Conservation (phyloP, 1,140 invertebrate species). For the Eupristina koningsbergeri region DNA sequence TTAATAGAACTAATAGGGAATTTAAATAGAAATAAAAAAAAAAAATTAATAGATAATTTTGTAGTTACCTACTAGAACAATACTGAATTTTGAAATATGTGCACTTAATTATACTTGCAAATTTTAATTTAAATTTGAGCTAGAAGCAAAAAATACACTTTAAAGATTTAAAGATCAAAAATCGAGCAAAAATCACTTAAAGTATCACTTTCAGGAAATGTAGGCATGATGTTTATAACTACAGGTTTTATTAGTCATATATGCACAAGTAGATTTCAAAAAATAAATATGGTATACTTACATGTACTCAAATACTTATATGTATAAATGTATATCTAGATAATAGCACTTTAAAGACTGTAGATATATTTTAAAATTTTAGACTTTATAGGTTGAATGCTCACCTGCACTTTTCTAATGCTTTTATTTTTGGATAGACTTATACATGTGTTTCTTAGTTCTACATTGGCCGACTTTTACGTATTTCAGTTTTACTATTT, state of each 20-base stretch:
- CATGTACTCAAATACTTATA: background rate
- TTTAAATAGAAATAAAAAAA: no score
- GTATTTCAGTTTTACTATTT: background rate
- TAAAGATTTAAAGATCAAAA: slow-evolving; percentile 15
- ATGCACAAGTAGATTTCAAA: background rate
- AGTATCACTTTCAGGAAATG: background rate
- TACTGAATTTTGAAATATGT: background rate
- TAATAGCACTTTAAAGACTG: background rate
- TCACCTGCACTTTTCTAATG: background rate
- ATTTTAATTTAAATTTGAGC: slow-evolving; percentile 4
- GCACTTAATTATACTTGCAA: background rate
- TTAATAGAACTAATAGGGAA: no score
- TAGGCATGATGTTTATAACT: background rate
- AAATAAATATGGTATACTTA: background rate
- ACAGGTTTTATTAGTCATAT: background rate
- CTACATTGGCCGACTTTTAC: background rate
- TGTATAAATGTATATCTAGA: background rate
- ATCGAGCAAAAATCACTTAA: background rate
- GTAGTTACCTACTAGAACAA: background rate
- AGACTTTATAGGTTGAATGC: background rate
- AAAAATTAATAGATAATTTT: no score
- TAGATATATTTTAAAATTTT: background rate
- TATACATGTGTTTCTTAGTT: background rate
- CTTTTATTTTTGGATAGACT: background rate
- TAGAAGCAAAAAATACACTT: background rate